Evolutionary conservation across 2,888 invertebrate species (phyloP).

Genomic region (Drosophila phalerata): DNA sequence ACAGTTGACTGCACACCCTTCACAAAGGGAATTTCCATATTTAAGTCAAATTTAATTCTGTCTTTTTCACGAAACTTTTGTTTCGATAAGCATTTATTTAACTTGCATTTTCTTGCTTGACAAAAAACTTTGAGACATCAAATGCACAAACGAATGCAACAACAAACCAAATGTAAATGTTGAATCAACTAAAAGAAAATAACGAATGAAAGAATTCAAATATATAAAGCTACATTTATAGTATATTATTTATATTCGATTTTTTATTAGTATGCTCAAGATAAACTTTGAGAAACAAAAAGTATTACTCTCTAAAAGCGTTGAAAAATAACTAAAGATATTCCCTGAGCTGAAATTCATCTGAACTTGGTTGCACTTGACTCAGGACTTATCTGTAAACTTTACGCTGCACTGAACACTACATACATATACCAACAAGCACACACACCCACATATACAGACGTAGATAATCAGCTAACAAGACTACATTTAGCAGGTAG

Average conservation of each 20-base stretch:
- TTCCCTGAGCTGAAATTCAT: constrained; percentile 12
- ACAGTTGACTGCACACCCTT: constrained; percentile 25
- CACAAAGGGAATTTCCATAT: constrained; percentile 21
- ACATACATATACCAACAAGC: not conserved
- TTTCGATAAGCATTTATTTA: constrained; percentile 7
- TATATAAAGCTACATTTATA: not conserved
- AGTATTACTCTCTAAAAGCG: not conserved
- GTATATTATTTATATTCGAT: not conserved
- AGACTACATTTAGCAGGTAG: constrained; percentile 46
- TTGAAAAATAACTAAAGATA: constrained; percentile 1
- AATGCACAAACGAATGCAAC: not conserved
- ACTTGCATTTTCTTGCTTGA: not conserved
- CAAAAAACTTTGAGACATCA: constrained; percentile 5
- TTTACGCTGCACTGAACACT: constrained; percentile 69
- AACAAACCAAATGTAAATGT: constrained; percentile 13
- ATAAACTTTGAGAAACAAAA: not conserved
- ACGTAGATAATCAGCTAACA: constrained; percentile 53
- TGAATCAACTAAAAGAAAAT: constrained; percentile 11
- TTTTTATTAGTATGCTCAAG: not conserved
- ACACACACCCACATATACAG: constrained; percentile 19
- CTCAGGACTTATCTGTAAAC: constrained; percentile 62
- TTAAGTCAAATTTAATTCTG: constrained; percentile 14
- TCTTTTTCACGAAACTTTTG: not conserved
- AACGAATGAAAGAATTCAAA: not conserved
- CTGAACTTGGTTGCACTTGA: constrained; percentile 53